Evolutionary conservation across 2,797 vertebrate genomes (phyloP).

Genomic region (Rhadinocentrus ornatus): DNA sequence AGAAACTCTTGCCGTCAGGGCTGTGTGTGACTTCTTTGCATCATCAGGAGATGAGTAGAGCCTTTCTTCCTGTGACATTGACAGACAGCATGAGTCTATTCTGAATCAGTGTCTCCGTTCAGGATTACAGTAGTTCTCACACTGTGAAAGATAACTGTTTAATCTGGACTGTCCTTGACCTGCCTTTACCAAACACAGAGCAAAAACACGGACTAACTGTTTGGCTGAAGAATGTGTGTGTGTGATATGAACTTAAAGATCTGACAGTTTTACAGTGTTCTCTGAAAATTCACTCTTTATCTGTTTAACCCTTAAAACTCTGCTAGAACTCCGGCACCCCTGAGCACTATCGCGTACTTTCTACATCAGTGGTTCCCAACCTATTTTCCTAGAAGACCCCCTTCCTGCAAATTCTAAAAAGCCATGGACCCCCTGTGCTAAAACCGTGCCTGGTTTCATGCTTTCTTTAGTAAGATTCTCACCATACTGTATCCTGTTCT

Average conservation of each 20-base stretch:
- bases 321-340: too few species aligned
- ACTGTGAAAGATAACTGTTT: conserved; percentile 52
- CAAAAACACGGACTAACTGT: conserved; percentile 16
- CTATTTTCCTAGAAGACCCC: too few species aligned
- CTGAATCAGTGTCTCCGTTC: conserved; percentile 35
- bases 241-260: conserved; percentile 2
- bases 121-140: conserved; percentile 61
- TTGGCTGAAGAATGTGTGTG: background rate
- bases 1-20: background rate
- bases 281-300: too few species aligned
- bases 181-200: conserved; percentile 46
- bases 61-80: conserved; percentile 27
- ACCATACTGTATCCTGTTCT: too few species aligned
- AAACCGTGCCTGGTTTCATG: too few species aligned
- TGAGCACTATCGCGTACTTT: too few species aligned
- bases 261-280: conserved; percentile 8
- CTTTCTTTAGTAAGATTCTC: too few species aligned
- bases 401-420: too few species aligned
- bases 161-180: conserved; percentile 74
- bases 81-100: conserved; percentile 15
- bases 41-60: conserved; percentile 42
- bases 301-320: too few species aligned
- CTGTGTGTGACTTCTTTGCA: background rate
- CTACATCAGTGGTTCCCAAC: too few species aligned
- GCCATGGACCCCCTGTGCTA: too few species aligned